Conservation (phyloP, 2,888 invertebrate genomes). For the Pachliopta kotzebuea region DNA sequence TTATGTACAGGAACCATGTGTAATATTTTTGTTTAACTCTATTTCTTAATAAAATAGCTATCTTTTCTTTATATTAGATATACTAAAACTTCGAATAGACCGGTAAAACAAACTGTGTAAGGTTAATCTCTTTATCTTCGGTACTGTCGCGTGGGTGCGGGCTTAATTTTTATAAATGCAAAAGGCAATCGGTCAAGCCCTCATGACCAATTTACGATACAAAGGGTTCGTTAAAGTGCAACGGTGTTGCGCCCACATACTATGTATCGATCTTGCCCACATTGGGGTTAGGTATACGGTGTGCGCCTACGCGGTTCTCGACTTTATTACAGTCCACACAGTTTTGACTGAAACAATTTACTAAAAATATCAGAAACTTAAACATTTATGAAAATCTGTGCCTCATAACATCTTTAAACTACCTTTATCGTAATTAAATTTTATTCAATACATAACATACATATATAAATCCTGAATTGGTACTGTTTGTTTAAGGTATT, state of each 20-base stretch:
- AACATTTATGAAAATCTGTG: background rate
- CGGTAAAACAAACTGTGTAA: slow-evolving; percentile 8
- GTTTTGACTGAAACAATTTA: background rate
- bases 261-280: slow-evolving; percentile 68
- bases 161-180: slow-evolving; percentile 61
- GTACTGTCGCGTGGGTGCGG: slow-evolving; percentile 30
- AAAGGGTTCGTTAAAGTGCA: slow-evolving; percentile 71
- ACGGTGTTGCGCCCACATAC: slow-evolving; percentile 65
- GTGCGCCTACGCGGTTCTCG: slow-evolving; percentile 57
- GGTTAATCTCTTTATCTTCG: slow-evolving; percentile 12
- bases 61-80: background rate
- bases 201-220: slow-evolving; percentile 69
- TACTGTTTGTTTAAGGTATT: background rate
- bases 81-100: background rate
- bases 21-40: background rate
- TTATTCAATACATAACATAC: background rate
- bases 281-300: slow-evolving; percentile 56
- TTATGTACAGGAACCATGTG: background rate
- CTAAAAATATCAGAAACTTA: background rate
- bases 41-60: background rate
- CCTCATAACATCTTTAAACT: background rate
- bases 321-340: slow-evolving; percentile 27
- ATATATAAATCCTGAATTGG: background rate
- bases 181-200: slow-evolving; percentile 69
- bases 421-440: too few species aligned